A percentile compares a stretch with the other conserved stretches of the same genome.
Conservation (phyloP, 2,113 vertebrate genomes). For the Gasterosteus aculeatus region DNA sequence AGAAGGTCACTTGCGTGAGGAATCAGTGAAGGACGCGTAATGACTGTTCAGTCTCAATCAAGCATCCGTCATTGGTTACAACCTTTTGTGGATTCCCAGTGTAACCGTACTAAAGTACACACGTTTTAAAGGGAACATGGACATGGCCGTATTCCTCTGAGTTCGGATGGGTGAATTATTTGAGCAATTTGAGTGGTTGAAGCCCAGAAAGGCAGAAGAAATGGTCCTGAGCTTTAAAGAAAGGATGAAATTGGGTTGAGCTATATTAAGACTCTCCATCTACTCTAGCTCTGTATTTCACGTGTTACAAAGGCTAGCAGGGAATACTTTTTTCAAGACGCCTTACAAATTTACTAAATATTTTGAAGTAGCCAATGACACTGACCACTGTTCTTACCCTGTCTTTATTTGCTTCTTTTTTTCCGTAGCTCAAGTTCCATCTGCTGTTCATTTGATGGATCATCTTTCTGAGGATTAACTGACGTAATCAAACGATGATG, state of each 20-base stretch:
- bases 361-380: not conserved
- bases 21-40: no score
- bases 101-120: no score
- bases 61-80: no score
- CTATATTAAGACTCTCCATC: not conserved
- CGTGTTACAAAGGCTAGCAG: not conserved
- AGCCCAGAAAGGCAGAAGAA: not conserved
- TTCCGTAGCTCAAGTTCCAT: constrained; percentile 87
- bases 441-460: constrained; percentile 85
- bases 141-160: no score
- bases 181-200: no score
- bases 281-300: not conserved
- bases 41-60: no score
- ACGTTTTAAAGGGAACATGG: no score
- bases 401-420: constrained; percentile 10
- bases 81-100: no score
- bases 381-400: not conserved
- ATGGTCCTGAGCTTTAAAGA: no score
- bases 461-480: constrained; percentile 83
- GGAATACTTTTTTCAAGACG: not conserved
- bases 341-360: not conserved
- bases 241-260: not conserved
- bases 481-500: constrained; percentile 19
- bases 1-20: no score
- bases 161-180: no score